phyloP scores from a whole-genome alignment of 2,113 vertebrate species.

The Hyperopisus bebe region DNA sequence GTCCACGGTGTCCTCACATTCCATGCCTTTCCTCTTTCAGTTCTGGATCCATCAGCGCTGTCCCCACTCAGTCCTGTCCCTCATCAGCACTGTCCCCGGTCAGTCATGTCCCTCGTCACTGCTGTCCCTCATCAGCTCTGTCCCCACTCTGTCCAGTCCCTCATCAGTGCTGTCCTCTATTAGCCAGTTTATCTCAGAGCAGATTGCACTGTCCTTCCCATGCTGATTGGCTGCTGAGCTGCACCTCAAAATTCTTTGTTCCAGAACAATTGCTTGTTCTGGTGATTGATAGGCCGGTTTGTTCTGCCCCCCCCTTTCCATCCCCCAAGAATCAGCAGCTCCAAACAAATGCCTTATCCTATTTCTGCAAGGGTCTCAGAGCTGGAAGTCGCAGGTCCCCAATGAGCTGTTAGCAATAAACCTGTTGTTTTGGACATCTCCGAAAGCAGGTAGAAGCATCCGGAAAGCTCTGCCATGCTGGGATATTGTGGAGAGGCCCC shows the following conservation, averaged over 20 bases:
- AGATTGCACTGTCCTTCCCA: neutral
- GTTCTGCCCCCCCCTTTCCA: neutral
- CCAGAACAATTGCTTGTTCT: neutral
- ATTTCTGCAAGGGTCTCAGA: neutral
- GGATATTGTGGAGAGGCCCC: neutral
- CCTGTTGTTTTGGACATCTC: neutral
- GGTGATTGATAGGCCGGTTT: neutral
- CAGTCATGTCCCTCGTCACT: neutral
- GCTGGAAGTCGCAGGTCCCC: neutral
- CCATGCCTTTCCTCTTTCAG: neutral
- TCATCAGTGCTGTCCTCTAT: neutral
- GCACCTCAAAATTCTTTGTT: neutral
- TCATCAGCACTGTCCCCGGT: neutral
- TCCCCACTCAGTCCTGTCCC: neutral
- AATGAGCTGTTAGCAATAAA: neutral
- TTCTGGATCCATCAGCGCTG: no score
- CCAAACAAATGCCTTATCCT: neutral
- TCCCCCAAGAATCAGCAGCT: neutral
- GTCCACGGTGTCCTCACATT: neutral
- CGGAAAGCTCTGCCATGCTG: neutral
- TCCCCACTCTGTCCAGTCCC: neutral
- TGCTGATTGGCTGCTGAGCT: neutral
- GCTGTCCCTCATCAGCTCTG: neutral
- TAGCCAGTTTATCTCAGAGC: neutral
- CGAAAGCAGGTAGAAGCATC: neutral